These are phyloP conservation scores for Pelvicachromis taeniatus DNA, from an alignment of 2,113 vertebrate species.

Conservation along the genomic window DNA sequence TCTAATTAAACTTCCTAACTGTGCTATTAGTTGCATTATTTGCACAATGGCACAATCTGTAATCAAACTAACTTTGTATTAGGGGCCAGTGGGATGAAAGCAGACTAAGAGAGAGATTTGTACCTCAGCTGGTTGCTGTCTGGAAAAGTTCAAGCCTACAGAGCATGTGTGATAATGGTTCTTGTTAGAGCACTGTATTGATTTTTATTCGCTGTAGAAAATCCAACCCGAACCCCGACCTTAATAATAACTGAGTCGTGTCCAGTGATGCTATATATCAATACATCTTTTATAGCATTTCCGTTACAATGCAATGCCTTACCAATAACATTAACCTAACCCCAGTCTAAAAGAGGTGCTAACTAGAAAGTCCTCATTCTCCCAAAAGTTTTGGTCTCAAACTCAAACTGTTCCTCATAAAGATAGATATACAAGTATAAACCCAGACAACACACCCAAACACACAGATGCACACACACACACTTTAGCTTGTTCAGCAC, in stretches of 20 bases:
- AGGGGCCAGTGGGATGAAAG: neutral
- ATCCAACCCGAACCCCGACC: neutral
- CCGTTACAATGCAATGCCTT: neutral
- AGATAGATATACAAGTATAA: neutral
- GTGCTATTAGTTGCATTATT: neutral
- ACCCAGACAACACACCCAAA: neutral
- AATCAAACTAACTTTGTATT: neutral
- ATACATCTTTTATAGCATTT: neutral
- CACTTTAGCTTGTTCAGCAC: slow-evolving; percentile 33
- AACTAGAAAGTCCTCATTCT: neutral
- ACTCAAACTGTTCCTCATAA: neutral
- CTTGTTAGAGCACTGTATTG: neutral
- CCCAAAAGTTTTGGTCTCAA: neutral
- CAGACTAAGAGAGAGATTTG: neutral
- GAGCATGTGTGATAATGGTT: neutral
- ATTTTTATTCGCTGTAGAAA: neutral
- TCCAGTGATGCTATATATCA: neutral
- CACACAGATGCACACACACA: neutral
- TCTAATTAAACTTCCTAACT: neutral
- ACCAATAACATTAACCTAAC: neutral
- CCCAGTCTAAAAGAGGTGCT: neutral
- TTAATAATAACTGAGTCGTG: neutral
- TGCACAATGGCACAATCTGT: neutral
- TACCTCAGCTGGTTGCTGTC: neutral
- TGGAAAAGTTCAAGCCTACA: neutral